These are phyloP conservation scores for Cydia amplana DNA, from an alignment of 1,140 invertebrate species.

Conservation along the genomic window DNA sequence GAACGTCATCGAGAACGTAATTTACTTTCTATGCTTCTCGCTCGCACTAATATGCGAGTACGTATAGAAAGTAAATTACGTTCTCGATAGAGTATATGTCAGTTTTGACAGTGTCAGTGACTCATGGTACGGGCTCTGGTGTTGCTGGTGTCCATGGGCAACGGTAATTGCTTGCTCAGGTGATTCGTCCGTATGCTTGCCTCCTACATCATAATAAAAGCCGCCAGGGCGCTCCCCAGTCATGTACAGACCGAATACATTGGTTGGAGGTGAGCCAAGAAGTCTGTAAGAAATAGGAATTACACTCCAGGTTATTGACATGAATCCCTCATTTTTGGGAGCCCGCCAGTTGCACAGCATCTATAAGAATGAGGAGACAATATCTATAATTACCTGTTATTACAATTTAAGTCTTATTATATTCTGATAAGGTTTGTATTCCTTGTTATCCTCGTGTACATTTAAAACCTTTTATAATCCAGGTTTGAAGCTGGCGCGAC, in stretches of 20 bases:
- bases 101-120: too few species aligned
- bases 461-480: not conserved
- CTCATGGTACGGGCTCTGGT: too few species aligned
- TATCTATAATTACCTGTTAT: conserved; percentile 1
- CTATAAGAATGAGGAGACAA: not conserved
- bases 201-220: too few species aligned
- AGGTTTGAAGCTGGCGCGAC: not conserved
- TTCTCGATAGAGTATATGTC: too few species aligned
- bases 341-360: conserved; percentile 16
- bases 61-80: too few species aligned
- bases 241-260: not conserved
- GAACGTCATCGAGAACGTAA: too few species aligned
- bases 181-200: too few species aligned
- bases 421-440: not conserved
- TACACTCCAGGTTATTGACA: conserved; percentile 35
- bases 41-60: too few species aligned
- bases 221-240: too few species aligned
- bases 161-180: too few species aligned
- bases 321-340: conserved; percentile 33
- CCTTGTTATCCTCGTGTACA: not conserved
- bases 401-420: not conserved
- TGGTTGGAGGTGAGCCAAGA: not conserved
- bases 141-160: too few species aligned
- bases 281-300: not conserved
- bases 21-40: too few species aligned